These are phyloP conservation scores for Helicoverpa armigera DNA, from an alignment of 1,140 invertebrate species.

Conservation along the genomic window DNA sequence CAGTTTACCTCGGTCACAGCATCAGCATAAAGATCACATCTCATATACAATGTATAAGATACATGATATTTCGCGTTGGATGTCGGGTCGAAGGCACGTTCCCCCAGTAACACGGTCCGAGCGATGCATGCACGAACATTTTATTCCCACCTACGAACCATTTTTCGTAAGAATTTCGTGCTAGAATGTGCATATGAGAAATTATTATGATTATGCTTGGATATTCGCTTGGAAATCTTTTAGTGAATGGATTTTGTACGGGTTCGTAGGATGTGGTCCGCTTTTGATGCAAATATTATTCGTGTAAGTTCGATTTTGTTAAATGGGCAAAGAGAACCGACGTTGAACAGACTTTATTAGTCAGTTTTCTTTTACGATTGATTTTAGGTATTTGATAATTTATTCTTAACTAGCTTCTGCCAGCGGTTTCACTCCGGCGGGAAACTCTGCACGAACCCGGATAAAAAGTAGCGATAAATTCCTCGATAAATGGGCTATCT, in stretches of 20 bases:
- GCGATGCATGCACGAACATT: background rate
- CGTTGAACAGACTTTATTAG: too few species aligned
- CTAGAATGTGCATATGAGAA: slow-evolving; percentile 6
- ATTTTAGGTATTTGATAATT: background rate
- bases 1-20: background rate
- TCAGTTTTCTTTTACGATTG: background rate
- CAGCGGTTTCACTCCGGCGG: too few species aligned
- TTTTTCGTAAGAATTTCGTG: slow-evolving; percentile 5
- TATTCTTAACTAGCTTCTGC: too few species aligned
- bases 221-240: background rate
- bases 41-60: slow-evolving; percentile 1
- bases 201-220: slow-evolving; percentile 22
- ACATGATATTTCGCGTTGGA: background rate
- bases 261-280: background rate
- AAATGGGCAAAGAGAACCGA: too few species aligned
- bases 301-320: too few species aligned
- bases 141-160: slow-evolving; percentile 7
- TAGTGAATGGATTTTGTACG: background rate
- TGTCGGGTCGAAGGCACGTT: slow-evolving; percentile 5
- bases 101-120: background rate
- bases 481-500: too few species aligned
- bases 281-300: too few species aligned
- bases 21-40: slow-evolving; percentile 14
- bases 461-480: too few species aligned
- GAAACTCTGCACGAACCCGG: too few species aligned